Evolutionary conservation across 2,113 vertebrate species (phyloP).

Genomic region (Dermatemys mawii): DNA sequence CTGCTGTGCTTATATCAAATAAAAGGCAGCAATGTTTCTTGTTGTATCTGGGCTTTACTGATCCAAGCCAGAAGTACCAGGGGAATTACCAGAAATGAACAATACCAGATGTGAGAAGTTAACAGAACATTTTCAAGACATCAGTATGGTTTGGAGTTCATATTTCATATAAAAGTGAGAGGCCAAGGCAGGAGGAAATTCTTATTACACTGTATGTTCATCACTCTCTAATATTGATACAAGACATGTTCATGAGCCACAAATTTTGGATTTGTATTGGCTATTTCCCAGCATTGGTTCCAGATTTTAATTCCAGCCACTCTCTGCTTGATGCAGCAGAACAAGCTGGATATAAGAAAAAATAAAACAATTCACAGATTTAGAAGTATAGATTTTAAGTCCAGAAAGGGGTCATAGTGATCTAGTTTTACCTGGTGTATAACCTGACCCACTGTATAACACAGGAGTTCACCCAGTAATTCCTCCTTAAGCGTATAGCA

Average conservation of each 20-base stretch:
- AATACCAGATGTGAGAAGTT: slow-evolving; percentile 17
- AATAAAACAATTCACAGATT: not conserved
- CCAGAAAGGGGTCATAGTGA: not conserved
- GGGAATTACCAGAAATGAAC: slow-evolving; percentile 43
- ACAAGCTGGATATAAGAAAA: not conserved
- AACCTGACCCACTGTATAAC: not conserved
- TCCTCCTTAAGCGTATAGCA: slow-evolving; percentile 16
- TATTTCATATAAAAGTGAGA: slow-evolving; percentile 24
- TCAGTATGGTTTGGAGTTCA: slow-evolving; percentile 33
- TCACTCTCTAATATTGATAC: not conserved
- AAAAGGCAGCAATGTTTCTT: not conserved
- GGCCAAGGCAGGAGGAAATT: not conserved
- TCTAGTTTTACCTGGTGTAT: not conserved
- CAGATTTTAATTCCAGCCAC: not conserved
- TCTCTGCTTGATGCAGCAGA: not conserved
- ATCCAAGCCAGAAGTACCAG: not conserved
- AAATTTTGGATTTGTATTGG: slow-evolving; percentile 9
- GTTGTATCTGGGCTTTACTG: not conserved
- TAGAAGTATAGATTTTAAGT: not conserved
- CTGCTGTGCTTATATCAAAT: not conserved
- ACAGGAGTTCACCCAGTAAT: slow-evolving; percentile 22
- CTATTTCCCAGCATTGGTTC: not conserved
- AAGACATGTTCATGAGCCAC: slow-evolving; percentile 6
- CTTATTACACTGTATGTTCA: slow-evolving; percentile 36
- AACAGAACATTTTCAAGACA: slow-evolving; percentile 27